Evolutionary conservation across 2,888 invertebrate genomes (phyloP).

Genomic region (Iselma pallidipennis): DNA sequence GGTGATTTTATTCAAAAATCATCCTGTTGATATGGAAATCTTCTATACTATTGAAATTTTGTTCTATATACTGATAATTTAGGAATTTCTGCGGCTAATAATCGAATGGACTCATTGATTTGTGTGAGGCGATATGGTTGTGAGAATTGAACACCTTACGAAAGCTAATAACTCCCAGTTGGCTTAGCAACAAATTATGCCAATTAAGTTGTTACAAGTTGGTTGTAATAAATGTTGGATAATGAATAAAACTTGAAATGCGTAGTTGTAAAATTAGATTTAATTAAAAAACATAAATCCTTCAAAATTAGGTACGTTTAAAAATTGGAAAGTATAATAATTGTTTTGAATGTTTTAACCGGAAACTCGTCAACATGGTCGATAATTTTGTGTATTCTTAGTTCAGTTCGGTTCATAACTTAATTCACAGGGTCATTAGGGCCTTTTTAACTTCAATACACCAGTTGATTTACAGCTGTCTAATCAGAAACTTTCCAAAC

Average conservation of each 20-base stretch:
- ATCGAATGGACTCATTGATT: neutral
- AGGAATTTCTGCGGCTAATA: neutral
- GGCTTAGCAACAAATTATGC: conserved; percentile 15
- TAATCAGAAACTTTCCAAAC: conserved; percentile 44
- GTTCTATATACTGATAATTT: neutral
- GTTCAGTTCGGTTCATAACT: conserved; percentile 34
- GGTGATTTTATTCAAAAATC: too few relatives aligned
- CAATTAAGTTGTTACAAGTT: conserved; percentile 15
- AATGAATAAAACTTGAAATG: conserved; percentile 23
- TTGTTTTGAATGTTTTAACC: conserved; percentile 15
- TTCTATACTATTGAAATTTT: neutral
- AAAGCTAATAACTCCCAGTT: conserved; percentile 1
- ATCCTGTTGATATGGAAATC: too few relatives aligned
- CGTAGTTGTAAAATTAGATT: conserved; percentile 19
- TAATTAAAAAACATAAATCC: conserved; percentile 28
- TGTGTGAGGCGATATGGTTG: neutral
- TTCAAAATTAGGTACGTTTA: conserved; percentile 22
- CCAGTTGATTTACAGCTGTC: conserved; percentile 44
- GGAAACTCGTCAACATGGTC: conserved; percentile 14
- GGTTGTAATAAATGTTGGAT: conserved; percentile 17
- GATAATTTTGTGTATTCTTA: conserved; percentile 23
- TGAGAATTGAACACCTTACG: neutral
- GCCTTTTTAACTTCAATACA: conserved; percentile 44
- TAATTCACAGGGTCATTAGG: conserved; percentile 43
- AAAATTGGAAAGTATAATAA: conserved; percentile 17